Conservation (phyloP, 2,888 invertebrate species). For the Leptinotarsa haldemani region DNA sequence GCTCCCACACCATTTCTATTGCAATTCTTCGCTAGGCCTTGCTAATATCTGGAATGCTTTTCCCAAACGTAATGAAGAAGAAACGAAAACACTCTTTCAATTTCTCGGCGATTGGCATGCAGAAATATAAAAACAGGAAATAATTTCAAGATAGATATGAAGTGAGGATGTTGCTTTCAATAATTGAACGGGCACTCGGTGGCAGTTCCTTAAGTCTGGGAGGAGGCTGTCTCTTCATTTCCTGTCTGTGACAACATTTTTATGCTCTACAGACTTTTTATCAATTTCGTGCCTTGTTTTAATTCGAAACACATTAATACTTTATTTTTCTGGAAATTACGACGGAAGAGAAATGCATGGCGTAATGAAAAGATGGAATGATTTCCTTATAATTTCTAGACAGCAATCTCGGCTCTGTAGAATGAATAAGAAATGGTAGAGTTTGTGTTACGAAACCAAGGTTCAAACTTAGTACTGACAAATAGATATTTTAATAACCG, state of each 20-base stretch:
- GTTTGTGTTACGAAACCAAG: background rate
- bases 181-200: constrained; percentile 34
- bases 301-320: constrained; percentile 45
- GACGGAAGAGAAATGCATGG: constrained; percentile 33
- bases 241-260: constrained; percentile 49
- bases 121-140: constrained; percentile 42
- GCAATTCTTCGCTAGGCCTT: constrained; percentile 1
- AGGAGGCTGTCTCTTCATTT: constrained; percentile 48
- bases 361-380: constrained; percentile 24
- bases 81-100: constrained; percentile 19
- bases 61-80: constrained; percentile 24
- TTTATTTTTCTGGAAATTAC: constrained; percentile 48
- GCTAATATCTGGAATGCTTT: constrained; percentile 5
- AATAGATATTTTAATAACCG: too few species aligned
- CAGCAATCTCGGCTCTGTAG: background rate
- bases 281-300: constrained; percentile 49
- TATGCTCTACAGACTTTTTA: constrained; percentile 44
- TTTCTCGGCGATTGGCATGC: constrained; percentile 28
- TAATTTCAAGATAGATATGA: constrained; percentile 40
- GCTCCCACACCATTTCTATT: background rate
- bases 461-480: too few species aligned
- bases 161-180: constrained; percentile 42
- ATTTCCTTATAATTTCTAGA: constrained; percentile 12
- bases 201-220: constrained; percentile 31
- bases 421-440: background rate